phyloP scores from a whole-genome alignment of 92 coral and sea anemone genomes.

The Paragorgia papillata region DNA sequence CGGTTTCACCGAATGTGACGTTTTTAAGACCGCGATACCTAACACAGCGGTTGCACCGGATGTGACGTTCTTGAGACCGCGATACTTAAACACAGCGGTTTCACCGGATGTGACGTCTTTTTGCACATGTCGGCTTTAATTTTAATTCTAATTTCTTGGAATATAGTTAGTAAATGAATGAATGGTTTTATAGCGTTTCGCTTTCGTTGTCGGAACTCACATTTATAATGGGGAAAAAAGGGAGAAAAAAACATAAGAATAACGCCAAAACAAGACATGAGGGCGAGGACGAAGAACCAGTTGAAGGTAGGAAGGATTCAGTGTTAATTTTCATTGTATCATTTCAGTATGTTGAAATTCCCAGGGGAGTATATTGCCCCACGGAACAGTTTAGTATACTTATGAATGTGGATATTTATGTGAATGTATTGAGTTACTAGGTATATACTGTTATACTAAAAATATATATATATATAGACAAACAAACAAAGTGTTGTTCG shows the following conservation, averaged over 20 bases:
- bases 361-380: too few relatives aligned
- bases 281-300: not conserved
- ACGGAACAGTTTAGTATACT: too few relatives aligned
- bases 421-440: too few relatives aligned
- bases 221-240: not conserved
- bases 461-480: too few relatives aligned
- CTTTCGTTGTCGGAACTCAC: not conserved
- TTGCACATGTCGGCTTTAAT: constrained; percentile 4
- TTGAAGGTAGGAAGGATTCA: not conserved
- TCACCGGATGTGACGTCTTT: not conserved
- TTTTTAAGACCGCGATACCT: not conserved
- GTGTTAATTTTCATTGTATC: too few relatives aligned
- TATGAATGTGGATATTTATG: too few relatives aligned
- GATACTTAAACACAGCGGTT: not conserved
- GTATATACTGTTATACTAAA: too few relatives aligned
- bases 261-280: not conserved
- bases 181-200: not conserved
- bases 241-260: not conserved
- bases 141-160: not conserved
- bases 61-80: constrained; percentile 1
- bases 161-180: not conserved
- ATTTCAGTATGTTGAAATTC: too few relatives aligned
- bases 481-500: too few relatives aligned
- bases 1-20: not conserved
- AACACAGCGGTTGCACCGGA: not conserved